phyloP scores from a whole-genome alignment of 1,140 invertebrate genomes.

The Onthophagus taurus region DNA sequence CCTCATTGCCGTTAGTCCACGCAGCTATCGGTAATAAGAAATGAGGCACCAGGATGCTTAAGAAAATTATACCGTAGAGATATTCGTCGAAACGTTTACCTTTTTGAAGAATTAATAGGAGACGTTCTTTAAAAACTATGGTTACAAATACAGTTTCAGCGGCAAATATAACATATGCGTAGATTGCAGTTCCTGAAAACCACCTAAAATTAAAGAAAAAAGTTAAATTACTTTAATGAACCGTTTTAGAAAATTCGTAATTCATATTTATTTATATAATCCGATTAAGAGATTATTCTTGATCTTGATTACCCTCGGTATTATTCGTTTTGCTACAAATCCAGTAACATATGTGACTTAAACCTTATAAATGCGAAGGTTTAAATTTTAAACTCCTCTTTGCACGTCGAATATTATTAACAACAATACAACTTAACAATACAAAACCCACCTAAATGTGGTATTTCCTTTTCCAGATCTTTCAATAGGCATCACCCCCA shows the following conservation, averaged over 20 bases:
- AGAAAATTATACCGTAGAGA: conserved; percentile 59
- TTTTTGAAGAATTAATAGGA: conserved; percentile 34
- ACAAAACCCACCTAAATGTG: conserved; percentile 30
- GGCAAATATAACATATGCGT: conserved; percentile 30
- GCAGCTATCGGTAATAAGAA: conserved; percentile 56
- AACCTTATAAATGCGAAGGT: not conserved
- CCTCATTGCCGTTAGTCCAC: conserved; percentile 54
- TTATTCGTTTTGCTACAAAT: too few relatives aligned
- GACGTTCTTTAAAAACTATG: conserved; percentile 33
- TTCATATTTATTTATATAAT: too few relatives aligned
- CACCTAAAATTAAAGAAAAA: conserved; percentile 28
- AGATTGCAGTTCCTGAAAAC: conserved; percentile 31
- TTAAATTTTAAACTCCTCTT: too few relatives aligned
- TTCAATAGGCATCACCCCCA: conserved; percentile 63
- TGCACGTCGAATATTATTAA: too few relatives aligned
- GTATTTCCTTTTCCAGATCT: conserved; percentile 43
- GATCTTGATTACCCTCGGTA: too few relatives aligned
- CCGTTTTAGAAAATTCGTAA: too few relatives aligned
- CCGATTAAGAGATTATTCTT: too few relatives aligned
- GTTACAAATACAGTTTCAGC: conserved; percentile 34
- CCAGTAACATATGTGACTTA: not conserved
- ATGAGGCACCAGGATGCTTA: conserved; percentile 58
- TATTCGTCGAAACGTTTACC: conserved; percentile 59
- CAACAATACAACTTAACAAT: too few relatives aligned
- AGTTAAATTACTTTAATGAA: too few relatives aligned